Evolutionary conservation across 2,113 vertebrate genomes (phyloP).

Genomic region (Brachypodius melanocephalos): DNA sequence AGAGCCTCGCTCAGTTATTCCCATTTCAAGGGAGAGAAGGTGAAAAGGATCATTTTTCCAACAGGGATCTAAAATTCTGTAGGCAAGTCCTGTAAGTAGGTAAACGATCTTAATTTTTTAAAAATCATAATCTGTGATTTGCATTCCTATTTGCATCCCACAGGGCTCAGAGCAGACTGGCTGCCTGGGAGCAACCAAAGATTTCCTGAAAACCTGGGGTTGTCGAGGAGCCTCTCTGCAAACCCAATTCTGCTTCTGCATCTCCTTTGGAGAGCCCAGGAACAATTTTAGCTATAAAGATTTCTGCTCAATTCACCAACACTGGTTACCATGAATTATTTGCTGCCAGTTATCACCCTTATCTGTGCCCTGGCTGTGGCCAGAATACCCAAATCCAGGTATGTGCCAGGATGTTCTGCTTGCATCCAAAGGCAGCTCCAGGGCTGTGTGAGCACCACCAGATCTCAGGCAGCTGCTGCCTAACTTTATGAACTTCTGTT

Average conservation of each 20-base stretch:
- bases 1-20: neutral
- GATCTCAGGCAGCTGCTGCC: neutral
- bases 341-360: neutral
- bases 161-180: neutral
- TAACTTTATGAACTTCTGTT: neutral
- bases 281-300: fast-evolving
- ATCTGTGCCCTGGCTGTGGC: neutral
- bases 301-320: neutral
- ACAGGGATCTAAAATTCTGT: constrained; percentile 47
- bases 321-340: neutral
- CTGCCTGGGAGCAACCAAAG: neutral
- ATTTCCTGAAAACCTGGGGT: neutral
- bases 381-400: fast-evolving
- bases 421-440: neutral
- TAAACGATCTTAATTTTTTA: neutral
- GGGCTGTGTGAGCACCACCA: neutral
- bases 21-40: neutral
- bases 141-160: constrained; percentile 52
- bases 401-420: neutral
- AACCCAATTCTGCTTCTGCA: neutral
- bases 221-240: neutral
- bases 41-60: constrained; percentile 35
- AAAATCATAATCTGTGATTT: constrained; percentile 39
- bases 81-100: constrained; percentile 12
- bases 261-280: neutral